Base-by-base conservation (phyloP, 2,888 invertebrate species). In the Bellardia bayeri region DNA sequence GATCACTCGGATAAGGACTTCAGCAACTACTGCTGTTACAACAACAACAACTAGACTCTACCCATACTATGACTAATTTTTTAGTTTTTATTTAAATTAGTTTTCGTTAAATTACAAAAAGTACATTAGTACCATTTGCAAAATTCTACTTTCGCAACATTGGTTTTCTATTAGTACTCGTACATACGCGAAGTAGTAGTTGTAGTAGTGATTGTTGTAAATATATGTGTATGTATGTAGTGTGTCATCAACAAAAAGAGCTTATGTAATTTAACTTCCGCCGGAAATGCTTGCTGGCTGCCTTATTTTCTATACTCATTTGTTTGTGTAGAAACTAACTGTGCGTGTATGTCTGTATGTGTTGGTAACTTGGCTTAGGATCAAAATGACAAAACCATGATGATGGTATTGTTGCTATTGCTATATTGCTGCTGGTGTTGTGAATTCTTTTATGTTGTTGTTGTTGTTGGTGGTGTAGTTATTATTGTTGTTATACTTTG, bases 341-440 rank as follows among this genome's bases (percentile, higher is more conserved):
- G 61, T 63, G 82, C 68, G 75, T 75, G 74, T 88, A 79, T 88
- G 58, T 87, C 8, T 63, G 56, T 63, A 16, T 71, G 63, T 76
- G 71, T 49, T 66, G 66, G 87, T 82, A 85, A 82, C 81, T 85
- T 87, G 87, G 87, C 87, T 85, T 82, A 82, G 84, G 78, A 85
- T 87, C 87, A 90, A 90, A 90, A 90, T 89, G 89, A 91, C 86
- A 86, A 82, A 88, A 81, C 82, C 82, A 90, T 90, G 89, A 90
- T 91, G 91, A 90, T 90, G 91, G 90, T 89, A 91, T 91, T 90
- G 90, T 91, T 91, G 91, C 89, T 89, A 37, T 90, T 86, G 88
- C 83, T 90, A 84, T 90, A 84, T 51, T 76, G 45, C 11, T 45
- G 45, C 2, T 13, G 45, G 11, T 45, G 89, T 90, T 82, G 63